phyloP scores from a whole-genome alignment of 2,888 invertebrate species.

The Lymantria dispar region DNA sequence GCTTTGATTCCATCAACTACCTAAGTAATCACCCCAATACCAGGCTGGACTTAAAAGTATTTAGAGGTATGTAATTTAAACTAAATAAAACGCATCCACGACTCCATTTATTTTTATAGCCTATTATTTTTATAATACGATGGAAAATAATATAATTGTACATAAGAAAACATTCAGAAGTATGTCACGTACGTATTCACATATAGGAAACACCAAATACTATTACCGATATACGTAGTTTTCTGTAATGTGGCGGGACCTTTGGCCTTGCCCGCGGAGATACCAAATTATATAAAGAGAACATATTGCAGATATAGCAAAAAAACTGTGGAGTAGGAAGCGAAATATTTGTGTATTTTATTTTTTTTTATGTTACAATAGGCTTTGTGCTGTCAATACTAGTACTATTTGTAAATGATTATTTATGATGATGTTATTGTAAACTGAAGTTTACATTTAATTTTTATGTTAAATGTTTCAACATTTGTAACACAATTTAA shows the following conservation, averaged over 20 bases:
- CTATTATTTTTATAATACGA: background rate
- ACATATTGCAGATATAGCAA: conserved; percentile 8
- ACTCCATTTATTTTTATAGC: background rate
- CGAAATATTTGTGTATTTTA: conserved; percentile 22
- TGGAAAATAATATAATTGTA: background rate
- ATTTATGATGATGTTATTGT: too few relatives aligned
- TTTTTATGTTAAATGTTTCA: too few relatives aligned
- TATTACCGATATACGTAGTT: conserved; percentile 21
- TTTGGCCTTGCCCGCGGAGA: conserved; percentile 21
- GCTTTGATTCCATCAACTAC: too few relatives aligned
- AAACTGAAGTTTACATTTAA: too few relatives aligned
- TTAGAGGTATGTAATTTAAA: conserved; percentile 17
- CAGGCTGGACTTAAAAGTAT: too few relatives aligned
- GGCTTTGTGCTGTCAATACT: conserved; percentile 7
- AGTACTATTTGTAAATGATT: conserved; percentile 4
- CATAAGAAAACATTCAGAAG: conserved; percentile 8
- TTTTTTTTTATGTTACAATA: conserved; percentile 7
- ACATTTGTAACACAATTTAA: too few relatives aligned
- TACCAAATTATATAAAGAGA: conserved; percentile 24
- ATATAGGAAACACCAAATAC: conserved; percentile 22
- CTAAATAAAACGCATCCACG: background rate
- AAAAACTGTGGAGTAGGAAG: conserved; percentile 17
- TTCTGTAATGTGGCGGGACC: conserved; percentile 22
- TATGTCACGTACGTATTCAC: conserved; percentile 18
- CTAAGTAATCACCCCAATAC: too few relatives aligned